Base-by-base conservation (phyloP, 2,888 invertebrate species). In the Oscheius sp. region DNA sequence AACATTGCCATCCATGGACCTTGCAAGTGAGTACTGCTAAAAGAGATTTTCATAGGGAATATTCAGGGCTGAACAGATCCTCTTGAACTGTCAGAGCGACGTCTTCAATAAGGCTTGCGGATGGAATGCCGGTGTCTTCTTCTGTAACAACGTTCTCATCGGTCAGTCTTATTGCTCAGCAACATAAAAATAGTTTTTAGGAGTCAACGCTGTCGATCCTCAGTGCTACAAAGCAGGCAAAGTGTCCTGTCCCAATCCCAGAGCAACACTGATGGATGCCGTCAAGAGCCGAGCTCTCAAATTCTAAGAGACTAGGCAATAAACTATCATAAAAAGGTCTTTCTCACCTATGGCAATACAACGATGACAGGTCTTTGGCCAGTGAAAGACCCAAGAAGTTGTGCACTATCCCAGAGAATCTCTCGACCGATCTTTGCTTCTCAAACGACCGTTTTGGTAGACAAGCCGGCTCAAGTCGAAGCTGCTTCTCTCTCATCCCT, bases 81-180 rank as follows among this genome's bases (percentile, higher is more conserved):
- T 76, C 68, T 75, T 78, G 63, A 72, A 79, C 59, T 81, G 81
- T 50, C 79, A 81, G 21, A 53, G 76, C 5, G 74, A 79, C 33
- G 60, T 81, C 60, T 76, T 77, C 50, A 47, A 57, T 7, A 76
- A 72, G 60, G 79, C 79, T 65, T 81, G 81, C 47, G 81, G 78
- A 33, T 76, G 37, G 37, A 79, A 79, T 21, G 78, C 79, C 21
- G 81, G 81, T 33, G 81, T 79, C 33, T 81, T 78, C 59, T 78
- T 79, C 42, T 81, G 81, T 63, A 79, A 76, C 53, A 75, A 76
- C 5, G 68, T 75, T 53, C 21, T 79, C 48, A 74, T 21, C 13
- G 74, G 71, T 71, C n/a, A 48, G 51, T 48, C 47, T 21, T 21
- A 21, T 21, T 21, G n/a, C 7, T 10, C 47, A 29, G 42, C 11